phyloP scores from a whole-genome alignment of 2,113 vertebrate species.

The Alexandromys fortis region DNA sequence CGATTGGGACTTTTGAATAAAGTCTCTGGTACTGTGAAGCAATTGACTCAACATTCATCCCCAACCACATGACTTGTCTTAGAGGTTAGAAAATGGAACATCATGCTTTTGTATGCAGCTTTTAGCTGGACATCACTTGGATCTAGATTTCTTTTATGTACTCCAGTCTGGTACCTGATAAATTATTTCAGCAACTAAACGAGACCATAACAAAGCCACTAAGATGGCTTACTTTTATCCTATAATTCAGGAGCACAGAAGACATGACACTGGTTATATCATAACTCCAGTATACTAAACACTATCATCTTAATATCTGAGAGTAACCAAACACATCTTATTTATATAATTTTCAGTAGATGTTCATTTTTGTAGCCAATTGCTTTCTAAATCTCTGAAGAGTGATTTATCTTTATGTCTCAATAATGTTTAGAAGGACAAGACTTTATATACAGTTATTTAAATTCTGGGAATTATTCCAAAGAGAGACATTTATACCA shows the following conservation, averaged over 20 bases:
- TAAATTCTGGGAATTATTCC: slow-evolving; percentile 76
- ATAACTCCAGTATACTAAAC: neutral
- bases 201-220: fast-evolving
- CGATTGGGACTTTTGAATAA: neutral
- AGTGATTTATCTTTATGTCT: slow-evolving; percentile 58
- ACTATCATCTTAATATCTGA: neutral
- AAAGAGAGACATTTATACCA: slow-evolving; percentile 59
- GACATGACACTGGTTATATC: neutral
- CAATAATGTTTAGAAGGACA: slow-evolving; percentile 59
- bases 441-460: slow-evolving; percentile 50
- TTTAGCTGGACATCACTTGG: neutral
- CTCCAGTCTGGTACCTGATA: neutral
- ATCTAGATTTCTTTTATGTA: neutral
- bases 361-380: slow-evolving; percentile 15
- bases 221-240: neutral
- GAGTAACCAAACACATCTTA: neutral
- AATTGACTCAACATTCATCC: neutral
- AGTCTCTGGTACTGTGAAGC: neutral
- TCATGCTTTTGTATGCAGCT: neutral
- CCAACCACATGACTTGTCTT: neutral
- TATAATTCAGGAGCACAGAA: neutral
- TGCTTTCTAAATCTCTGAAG: slow-evolving; percentile 42
- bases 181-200: neutral
- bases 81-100: neutral
- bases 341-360: slow-evolving; percentile 30